These are phyloP conservation scores for Rhinoraja longicauda DNA, from an alignment of 2,797 vertebrate species.

Conservation along the genomic window DNA sequence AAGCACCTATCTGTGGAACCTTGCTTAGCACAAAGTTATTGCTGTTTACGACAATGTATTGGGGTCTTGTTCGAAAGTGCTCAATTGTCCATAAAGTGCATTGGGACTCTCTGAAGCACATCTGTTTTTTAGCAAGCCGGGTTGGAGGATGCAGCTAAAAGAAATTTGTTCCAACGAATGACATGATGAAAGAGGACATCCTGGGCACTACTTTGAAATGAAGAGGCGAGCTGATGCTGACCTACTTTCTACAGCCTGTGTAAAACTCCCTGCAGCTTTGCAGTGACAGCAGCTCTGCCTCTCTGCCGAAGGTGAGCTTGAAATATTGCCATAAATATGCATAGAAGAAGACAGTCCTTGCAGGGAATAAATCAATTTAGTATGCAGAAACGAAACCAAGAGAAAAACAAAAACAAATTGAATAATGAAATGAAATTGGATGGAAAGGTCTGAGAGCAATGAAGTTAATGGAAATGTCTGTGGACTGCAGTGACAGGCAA, in stretches of 20 bases:
- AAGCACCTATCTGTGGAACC: not conserved
- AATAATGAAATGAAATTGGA: not conserved
- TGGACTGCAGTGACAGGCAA: not conserved
- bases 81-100: not conserved
- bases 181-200: constrained; percentile 8
- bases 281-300: not conserved
- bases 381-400: too few relatives aligned
- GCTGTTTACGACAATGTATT: not conserved
- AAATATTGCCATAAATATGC: constrained; percentile 4
- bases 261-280: constrained; percentile 11
- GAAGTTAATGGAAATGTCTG: not conserved
- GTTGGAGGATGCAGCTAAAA: not conserved
- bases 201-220: not conserved
- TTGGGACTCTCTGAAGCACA: not conserved
- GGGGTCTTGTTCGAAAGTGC: not conserved
- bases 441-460: not conserved
- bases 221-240: not conserved
- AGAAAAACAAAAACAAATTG: not conserved
- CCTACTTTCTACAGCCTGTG: constrained; percentile 26
- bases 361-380: not conserved
- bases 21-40: not conserved
- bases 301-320: not conserved
- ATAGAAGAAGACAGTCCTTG: constrained; percentile 9
- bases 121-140: too few relatives aligned
- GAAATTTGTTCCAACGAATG: not conserved